A percentile compares a stretch with the other conserved stretches of the same genome.
These are phyloP conservation scores for Phymanthus crucifer DNA, from an alignment of 92 coral and sea anemone genomes.

Conservation along the genomic window DNA sequence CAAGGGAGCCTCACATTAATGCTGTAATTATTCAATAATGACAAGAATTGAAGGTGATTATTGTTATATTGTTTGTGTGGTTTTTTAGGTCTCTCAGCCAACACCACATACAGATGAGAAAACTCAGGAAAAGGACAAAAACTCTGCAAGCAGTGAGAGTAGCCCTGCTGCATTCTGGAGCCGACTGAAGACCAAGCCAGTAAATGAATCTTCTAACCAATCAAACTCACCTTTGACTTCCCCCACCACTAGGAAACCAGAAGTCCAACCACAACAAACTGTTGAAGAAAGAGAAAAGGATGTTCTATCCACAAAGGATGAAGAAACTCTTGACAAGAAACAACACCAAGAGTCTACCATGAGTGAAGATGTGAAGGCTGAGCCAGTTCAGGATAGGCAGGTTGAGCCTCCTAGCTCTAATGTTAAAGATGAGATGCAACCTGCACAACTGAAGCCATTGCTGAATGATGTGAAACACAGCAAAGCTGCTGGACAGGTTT, in stretches of 20 bases:
- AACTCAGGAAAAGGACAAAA: constrained; percentile 37
- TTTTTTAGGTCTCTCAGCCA: not conserved
- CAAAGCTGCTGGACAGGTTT: constrained; percentile 11
- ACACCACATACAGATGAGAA: constrained; percentile 16
- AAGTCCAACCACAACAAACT: not conserved
- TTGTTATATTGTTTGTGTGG: not conserved
- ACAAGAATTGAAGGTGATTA: too few species aligned
- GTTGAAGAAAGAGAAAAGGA: not conserved
- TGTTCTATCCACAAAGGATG: not conserved
- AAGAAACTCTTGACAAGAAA: constrained; percentile 3
- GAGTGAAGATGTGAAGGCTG: not conserved
- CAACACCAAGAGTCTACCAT: not conserved
- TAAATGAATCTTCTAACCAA: not conserved
- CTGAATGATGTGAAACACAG: constrained; percentile 2
- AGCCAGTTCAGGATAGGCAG: not conserved
- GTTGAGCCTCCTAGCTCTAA: not conserved
- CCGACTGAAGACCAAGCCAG: constrained; percentile 31
- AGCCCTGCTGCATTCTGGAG: constrained; percentile 72
- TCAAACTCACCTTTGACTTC: constrained; percentile 6
- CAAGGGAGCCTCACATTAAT: too few species aligned
- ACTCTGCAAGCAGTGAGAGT: constrained; percentile 36
- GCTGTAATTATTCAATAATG: too few species aligned
- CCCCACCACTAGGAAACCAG: constrained; percentile 22
- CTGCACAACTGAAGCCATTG: constrained; percentile 26
- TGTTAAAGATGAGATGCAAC: not conserved